Percentiles rank a stretch among this genome's conserved stretches.
Conservation (phyloP, 2,888 invertebrate species). For the Osmoderma eremita region DNA sequence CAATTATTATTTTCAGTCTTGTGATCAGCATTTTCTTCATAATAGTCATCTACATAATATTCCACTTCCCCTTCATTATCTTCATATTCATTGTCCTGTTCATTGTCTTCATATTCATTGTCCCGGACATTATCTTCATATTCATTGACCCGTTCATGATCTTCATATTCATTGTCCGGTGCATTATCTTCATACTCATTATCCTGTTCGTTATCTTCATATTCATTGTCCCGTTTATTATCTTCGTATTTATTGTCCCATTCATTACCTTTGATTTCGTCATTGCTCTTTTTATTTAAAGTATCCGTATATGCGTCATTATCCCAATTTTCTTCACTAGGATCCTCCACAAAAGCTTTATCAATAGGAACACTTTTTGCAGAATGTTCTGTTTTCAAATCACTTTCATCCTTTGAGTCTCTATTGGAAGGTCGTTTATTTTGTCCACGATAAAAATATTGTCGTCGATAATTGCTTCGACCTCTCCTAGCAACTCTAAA, state of each 20-base stretch:
- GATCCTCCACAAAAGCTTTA: not conserved
- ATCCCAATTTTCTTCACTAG: slow-evolving; percentile 25
- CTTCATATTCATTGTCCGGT: slow-evolving; percentile 26
- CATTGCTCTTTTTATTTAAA: not conserved
- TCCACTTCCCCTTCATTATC: slow-evolving; percentile 23
- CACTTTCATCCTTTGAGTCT: not conserved
- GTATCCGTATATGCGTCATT: not conserved
- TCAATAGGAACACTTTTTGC: too few species aligned
- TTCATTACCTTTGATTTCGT: not conserved
- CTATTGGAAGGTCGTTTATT: slow-evolving; percentile 1
- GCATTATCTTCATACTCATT: not conserved
- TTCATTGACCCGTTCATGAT: slow-evolving; percentile 19
- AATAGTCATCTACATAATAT: slow-evolving; percentile 12
- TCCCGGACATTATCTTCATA: slow-evolving; percentile 20
- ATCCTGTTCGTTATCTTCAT: slow-evolving; percentile 15
- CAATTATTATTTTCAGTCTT: slow-evolving; percentile 9
- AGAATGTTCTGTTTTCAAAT: slow-evolving; percentile 6
- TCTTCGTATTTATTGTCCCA: not conserved
- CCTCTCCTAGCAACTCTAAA: slow-evolving; percentile 25
- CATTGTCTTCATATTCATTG: slow-evolving; percentile 29
- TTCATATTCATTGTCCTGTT: slow-evolving; percentile 17
- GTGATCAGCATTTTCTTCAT: slow-evolving; percentile 17
- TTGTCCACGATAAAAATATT: slow-evolving; percentile 29
- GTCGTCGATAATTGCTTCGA: slow-evolving; percentile 11
- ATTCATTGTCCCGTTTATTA: not conserved